phyloP scores from a whole-genome alignment of 1,140 invertebrate genomes.

The Drosophila aff. region DNA sequence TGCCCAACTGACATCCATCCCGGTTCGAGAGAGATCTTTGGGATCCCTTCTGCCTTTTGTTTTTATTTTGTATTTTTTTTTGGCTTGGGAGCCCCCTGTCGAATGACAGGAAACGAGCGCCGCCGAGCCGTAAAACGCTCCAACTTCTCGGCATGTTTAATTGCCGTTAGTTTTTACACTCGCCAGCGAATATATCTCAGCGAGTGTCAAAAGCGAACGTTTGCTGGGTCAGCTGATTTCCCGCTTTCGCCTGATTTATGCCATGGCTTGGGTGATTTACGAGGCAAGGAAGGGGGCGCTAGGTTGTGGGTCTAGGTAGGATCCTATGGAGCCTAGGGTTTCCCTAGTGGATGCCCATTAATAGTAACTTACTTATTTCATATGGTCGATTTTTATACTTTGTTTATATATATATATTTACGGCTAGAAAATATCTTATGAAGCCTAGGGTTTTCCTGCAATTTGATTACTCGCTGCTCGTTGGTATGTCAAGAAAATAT shows the following conservation, averaged over 20 bases:
- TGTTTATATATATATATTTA: not conserved
- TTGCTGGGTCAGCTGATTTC: slow-evolving; percentile 30
- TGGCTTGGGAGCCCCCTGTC: not conserved
- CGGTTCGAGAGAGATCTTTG: slow-evolving; percentile 1
- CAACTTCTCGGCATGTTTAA: slow-evolving; percentile 43
- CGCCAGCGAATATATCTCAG: slow-evolving; percentile 36
- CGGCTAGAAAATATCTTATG: not conserved
- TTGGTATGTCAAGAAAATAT: no score
- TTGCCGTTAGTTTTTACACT: slow-evolving; percentile 54
- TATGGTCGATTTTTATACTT: not conserved
- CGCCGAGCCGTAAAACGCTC: slow-evolving; percentile 52
- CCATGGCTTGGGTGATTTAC: slow-evolving; percentile 21
- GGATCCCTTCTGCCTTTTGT: not conserved
- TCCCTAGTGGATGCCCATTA: not conserved
- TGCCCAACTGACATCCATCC: slow-evolving; percentile 42
- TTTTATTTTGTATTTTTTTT: not conserved
- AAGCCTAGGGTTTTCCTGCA: not conserved
- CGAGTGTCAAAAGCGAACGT: slow-evolving; percentile 28
- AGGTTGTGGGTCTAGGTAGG: not conserved
- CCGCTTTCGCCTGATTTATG: slow-evolving; percentile 42
- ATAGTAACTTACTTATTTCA: not conserved
- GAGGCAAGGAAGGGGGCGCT: slow-evolving; percentile 1
- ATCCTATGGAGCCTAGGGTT: not conserved
- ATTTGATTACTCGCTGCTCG: not conserved
- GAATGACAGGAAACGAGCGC: slow-evolving; percentile 54